Evolutionary conservation across 2,888 invertebrate genomes (phyloP).

Genomic region (Sinohyriopsis cumingii): DNA sequence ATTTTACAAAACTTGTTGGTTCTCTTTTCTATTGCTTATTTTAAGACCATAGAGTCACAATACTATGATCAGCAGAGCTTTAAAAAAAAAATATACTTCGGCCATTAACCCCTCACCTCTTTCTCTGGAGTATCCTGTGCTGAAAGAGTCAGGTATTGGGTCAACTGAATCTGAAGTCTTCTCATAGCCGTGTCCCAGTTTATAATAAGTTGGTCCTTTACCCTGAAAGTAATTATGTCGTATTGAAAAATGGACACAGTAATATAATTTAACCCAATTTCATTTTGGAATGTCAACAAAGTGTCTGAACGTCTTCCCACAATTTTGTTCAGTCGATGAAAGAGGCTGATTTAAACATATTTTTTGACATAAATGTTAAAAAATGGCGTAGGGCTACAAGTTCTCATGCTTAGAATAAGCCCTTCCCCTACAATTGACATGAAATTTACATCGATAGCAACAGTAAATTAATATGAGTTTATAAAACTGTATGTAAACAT

Average conservation of each 20-base stretch:
- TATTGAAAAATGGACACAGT: not conserved
- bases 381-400: too few relatives aligned
- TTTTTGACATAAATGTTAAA: too few relatives aligned
- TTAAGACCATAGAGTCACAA: too few relatives aligned
- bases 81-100: not conserved
- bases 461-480: too few relatives aligned
- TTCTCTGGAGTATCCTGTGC: constrained; percentile 54
- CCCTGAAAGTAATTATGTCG: constrained; percentile 26
- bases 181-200: constrained; percentile 55
- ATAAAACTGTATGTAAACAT: too few relatives aligned
- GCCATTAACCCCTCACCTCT: constrained; percentile 42
- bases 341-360: not conserved
- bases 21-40: too few relatives aligned
- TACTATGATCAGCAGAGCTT: too few relatives aligned
- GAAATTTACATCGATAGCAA: too few relatives aligned
- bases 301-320: not conserved
- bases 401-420: too few relatives aligned
- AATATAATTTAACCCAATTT: too few relatives aligned
- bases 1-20: too few relatives aligned
- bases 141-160: constrained; percentile 52
- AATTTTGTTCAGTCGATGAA: not conserved
- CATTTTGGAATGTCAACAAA: not conserved
- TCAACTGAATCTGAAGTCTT: constrained; percentile 51
- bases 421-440: too few relatives aligned
- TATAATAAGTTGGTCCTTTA: constrained; percentile 55